Base-by-base conservation (phyloP, 1,140 invertebrate genomes). In the Grapholita molesta region DNA sequence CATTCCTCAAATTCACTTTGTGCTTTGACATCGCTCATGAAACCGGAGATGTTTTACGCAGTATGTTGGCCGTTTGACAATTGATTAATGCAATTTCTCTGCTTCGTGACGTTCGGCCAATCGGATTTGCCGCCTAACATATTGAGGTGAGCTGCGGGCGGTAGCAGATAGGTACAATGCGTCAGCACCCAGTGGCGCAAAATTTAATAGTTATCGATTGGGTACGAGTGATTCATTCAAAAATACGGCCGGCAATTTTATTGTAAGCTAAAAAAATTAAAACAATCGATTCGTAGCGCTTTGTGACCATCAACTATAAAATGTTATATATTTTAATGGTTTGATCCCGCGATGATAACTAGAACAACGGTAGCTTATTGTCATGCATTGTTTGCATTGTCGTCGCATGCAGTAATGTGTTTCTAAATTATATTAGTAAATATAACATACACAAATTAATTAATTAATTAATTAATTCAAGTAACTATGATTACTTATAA, bases 21-120 rank as follows among this genome's bases (percentile, higher is more conserved):
- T 28, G 74, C 76, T 78, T 77, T 78, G 82, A 80, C 78, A 78
- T 67, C 69, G 67, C 70, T 70, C 69, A 74, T 74, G 79, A 77
- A 77, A 83, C 77, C 69, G 69, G 70, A 80, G 74, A 77, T 76
- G 76, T 73, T 71, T 78, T 76, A 79, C 70, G 73, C 75, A 80
- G 78, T 81, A 83, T 74, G 72, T 73, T 70, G 70, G 67, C 61
- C 73, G 80, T 81, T 83, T 84, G 84, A 89, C 85, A 89, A 87
- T 85, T 89, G 85, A 89, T 89, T 89, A 89, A 87, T 89, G 84
- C 85, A 85, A 89, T 87, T 82, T 80, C 79, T 77, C 79, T 69
- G 72, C 70, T 70, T 65, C 32, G 30, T 78, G 83, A 87, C 84
- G 75, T 74, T 48, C 65, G 69, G 69, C 55, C 55, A 61, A 61